Percentiles rank a stretch among this genome's conserved stretches.
These are phyloP conservation scores for Lathamus discolor DNA, from an alignment of 2,113 vertebrate genomes.

Conservation along the genomic window DNA sequence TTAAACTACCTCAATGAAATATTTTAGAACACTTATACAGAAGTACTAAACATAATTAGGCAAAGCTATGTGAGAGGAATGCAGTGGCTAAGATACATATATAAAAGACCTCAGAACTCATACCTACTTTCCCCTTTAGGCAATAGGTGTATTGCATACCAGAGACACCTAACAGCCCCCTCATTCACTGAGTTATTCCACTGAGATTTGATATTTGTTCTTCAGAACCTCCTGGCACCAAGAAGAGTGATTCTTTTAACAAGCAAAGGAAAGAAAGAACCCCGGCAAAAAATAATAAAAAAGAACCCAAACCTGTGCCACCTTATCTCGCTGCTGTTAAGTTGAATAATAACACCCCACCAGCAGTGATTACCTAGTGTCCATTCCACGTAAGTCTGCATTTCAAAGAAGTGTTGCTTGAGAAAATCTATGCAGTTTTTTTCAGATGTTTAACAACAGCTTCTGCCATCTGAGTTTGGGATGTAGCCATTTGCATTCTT, in stretches of 20 bases:
- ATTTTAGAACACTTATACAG: background rate
- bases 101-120: background rate
- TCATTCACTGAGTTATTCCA: background rate
- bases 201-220: background rate
- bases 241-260: background rate
- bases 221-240: background rate
- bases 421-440: background rate
- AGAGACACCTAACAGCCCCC: background rate
- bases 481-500: background rate
- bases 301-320: accelerated
- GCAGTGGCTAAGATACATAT: background rate
- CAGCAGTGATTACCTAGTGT: background rate
- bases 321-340: background rate
- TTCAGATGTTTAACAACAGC: background rate
- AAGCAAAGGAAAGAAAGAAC: background rate
- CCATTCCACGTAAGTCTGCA: accelerated
- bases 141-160: accelerated
- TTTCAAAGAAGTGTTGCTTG: background rate
- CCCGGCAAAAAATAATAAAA: too few species aligned
- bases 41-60: background rate
- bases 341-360: background rate
- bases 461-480: background rate
- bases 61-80: background rate
- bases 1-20: background rate
- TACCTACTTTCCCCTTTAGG: background rate